Evolutionary conservation across 1,140 invertebrate species (phyloP).

Genomic region (Lycorma delicatula): DNA sequence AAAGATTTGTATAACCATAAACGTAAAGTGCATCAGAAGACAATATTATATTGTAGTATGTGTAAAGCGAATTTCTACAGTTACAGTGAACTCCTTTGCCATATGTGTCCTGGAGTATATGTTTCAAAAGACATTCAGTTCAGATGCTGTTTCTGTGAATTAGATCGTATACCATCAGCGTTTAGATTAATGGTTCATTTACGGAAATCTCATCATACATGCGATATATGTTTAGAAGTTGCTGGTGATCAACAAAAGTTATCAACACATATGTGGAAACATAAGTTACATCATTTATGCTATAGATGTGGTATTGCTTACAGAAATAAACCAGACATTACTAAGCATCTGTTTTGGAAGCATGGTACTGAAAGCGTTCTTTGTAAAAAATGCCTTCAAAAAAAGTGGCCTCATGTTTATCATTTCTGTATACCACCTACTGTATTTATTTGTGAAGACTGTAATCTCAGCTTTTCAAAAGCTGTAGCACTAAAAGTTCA

Average conservation of each 20-base stretch:
- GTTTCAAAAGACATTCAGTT: slow-evolving; percentile 50
- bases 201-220: slow-evolving; percentile 67
- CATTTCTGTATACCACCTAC: slow-evolving; percentile 76
- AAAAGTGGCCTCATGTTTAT: slow-evolving; percentile 84
- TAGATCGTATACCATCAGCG: slow-evolving; percentile 64
- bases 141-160: slow-evolving; percentile 64
- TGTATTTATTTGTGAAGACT: slow-evolving; percentile 70
- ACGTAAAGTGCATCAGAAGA: slow-evolving; percentile 72
- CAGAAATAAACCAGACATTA: slow-evolving; percentile 75
- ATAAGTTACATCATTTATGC: slow-evolving; percentile 75
- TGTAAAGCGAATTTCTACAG: slow-evolving; percentile 76
- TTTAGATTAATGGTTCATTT: slow-evolving; percentile 80
- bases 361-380: slow-evolving; percentile 77
- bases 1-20: slow-evolving; percentile 78
- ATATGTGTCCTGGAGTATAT: slow-evolving; percentile 70
- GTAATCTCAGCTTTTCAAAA: slow-evolving; percentile 58
- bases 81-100: slow-evolving; percentile 75
- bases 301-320: slow-evolving; percentile 78
- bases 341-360: slow-evolving; percentile 83
- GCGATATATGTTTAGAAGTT: slow-evolving; percentile 74
- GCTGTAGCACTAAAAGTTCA: slow-evolving; percentile 75
- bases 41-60: slow-evolving; percentile 70
- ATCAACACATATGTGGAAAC: slow-evolving; percentile 80
- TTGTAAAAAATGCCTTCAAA: slow-evolving; percentile 75
- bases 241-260: slow-evolving; percentile 66